Percentiles rank a stretch among this genome's conserved stretches.
phyloP scores from a whole-genome alignment of 2,113 vertebrate genomes.

The Boulengerochromis microlepis region DNA sequence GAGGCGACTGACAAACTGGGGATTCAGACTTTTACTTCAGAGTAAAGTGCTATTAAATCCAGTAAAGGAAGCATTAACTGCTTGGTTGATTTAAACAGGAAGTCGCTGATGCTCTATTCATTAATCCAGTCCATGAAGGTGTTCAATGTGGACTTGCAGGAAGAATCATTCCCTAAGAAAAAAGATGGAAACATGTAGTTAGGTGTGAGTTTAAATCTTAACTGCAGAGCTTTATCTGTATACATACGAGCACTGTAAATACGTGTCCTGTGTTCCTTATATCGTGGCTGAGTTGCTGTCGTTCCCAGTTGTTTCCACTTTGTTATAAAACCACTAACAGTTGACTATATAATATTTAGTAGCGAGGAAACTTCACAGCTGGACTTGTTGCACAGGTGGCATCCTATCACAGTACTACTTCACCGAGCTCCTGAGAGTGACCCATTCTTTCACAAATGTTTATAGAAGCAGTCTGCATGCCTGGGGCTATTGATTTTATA shows the following conservation, averaged over 20 bases:
- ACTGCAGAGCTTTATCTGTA: background rate
- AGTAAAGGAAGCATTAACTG: background rate
- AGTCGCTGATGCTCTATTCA: constrained; percentile 24
- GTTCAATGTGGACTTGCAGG: constrained; percentile 53
- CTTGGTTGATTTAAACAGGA: background rate
- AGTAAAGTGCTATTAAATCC: background rate
- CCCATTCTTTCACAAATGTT: background rate
- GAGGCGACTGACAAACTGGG: background rate
- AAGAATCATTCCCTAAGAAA: constrained; percentile 51
- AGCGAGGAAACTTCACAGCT: background rate
- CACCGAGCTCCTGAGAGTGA: background rate
- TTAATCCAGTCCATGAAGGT: constrained; percentile 85
- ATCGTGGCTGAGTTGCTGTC: background rate
- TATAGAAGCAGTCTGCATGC: background rate
- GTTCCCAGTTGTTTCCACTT: background rate
- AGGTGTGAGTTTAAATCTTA: background rate
- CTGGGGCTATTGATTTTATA: background rate
- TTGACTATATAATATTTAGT: background rate
- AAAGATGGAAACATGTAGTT: background rate
- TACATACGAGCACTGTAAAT: background rate
- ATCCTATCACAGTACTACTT: background rate
- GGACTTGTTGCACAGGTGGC: background rate
- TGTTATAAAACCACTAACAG: background rate
- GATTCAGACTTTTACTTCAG: background rate
- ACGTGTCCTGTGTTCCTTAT: background rate